Evolutionary conservation across 1,140 invertebrate genomes (phyloP).

Genomic region (Idris sp.): DNA sequence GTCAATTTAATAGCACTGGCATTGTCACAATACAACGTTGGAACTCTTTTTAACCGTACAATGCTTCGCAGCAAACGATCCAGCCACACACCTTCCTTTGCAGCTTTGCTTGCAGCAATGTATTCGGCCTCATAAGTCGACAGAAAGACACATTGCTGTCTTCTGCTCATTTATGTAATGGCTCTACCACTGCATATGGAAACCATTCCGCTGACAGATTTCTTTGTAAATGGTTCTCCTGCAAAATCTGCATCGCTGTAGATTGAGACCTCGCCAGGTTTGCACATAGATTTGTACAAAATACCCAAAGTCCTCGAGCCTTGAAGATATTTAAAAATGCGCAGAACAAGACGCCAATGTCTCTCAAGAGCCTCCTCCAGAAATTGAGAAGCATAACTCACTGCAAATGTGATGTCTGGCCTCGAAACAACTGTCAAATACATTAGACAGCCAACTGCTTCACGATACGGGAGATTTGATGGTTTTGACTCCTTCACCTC

Average conservation of each 20-base stretch:
- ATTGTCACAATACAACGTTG: constrained; percentile 16
- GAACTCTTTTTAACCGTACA: background rate
- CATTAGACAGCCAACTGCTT: constrained; percentile 69
- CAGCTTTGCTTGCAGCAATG: constrained; percentile 68
- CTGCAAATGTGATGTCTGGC: constrained; percentile 72
- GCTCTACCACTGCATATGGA: constrained; percentile 58
- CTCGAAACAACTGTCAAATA: constrained; percentile 68
- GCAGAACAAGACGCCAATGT: constrained; percentile 58
- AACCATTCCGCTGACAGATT: constrained; percentile 66
- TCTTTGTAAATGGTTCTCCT: constrained; percentile 4
- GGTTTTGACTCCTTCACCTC: background rate
- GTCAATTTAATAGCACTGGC: constrained; percentile 21
- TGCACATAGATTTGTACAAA: background rate
- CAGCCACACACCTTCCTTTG: constrained; percentile 72
- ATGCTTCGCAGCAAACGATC: constrained; percentile 44
- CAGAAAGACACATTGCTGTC: constrained; percentile 72
- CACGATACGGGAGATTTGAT: constrained; percentile 55
- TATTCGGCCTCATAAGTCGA: constrained; percentile 79
- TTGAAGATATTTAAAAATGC: constrained; percentile 13
- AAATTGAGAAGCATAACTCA: constrained; percentile 62
- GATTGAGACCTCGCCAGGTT: background rate
- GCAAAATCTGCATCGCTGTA: constrained; percentile 39
- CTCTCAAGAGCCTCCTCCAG: constrained; percentile 37
- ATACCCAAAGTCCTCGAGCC: background rate
- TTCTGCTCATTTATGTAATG: constrained; percentile 68